Evolutionary conservation across 2,113 vertebrate genomes (phyloP).

Genomic region (Eudyptes chrysolophus): DNA sequence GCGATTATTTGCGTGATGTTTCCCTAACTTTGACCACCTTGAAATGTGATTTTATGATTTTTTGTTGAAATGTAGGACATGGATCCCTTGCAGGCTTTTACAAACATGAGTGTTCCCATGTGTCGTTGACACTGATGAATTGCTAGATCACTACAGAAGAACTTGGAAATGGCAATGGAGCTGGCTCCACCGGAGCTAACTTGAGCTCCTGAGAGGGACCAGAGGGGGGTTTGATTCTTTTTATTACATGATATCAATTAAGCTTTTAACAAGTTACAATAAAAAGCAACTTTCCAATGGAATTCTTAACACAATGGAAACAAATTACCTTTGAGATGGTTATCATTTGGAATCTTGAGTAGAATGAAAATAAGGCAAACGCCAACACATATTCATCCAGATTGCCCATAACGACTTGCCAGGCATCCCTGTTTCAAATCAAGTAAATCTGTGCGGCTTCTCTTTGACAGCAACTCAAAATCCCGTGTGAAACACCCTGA

Average conservation of each 20-base stretch:
- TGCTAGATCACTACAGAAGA: slow-evolving; percentile 43
- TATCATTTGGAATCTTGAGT: slow-evolving; percentile 44
- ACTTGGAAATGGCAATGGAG: slow-evolving; percentile 36
- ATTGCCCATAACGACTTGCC: not conserved
- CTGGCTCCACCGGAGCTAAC: slow-evolving; percentile 15
- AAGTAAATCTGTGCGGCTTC: slow-evolving; percentile 34
- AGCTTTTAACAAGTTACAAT: slow-evolving; percentile 59
- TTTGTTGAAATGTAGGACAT: slow-evolving; percentile 58
- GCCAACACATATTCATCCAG: slow-evolving; percentile 31
- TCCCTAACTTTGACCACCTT: slow-evolving; percentile 57
- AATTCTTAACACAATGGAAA: slow-evolving; percentile 58
- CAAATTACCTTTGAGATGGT: slow-evolving; percentile 57
- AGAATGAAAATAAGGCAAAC: slow-evolving; percentile 45
- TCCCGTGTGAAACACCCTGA: not conserved
- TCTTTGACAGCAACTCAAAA: slow-evolving; percentile 38
- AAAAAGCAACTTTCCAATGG: slow-evolving; percentile 58
- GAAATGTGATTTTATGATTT: slow-evolving; percentile 56
- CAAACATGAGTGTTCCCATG: slow-evolving; percentile 39
- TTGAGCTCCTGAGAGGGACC: slow-evolving; percentile 43
- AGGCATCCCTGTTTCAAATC: slow-evolving; percentile 65
- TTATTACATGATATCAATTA: slow-evolving; percentile 63
- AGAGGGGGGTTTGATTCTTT: slow-evolving; percentile 35
- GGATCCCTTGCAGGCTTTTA: slow-evolving; percentile 53
- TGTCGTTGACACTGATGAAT: slow-evolving; percentile 53
- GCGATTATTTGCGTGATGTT: slow-evolving; percentile 31